A percentile compares a stretch with the other conserved stretches of the same genome.
Evolutionary conservation across 2,888 invertebrate genomes (phyloP).

Genomic region (Melanostoma mellinum): DNA sequence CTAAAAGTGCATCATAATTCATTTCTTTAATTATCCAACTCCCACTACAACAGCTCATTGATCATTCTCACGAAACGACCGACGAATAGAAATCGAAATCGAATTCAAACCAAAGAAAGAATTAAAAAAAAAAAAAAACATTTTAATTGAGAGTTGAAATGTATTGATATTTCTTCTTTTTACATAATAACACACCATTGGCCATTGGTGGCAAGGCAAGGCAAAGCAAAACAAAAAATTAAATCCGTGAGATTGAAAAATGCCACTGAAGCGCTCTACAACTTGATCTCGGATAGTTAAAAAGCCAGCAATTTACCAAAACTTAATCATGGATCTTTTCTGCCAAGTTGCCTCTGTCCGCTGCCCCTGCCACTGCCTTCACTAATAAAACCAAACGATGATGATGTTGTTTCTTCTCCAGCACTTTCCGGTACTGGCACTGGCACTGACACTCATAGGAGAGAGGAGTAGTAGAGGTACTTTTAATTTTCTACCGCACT

Average conservation of each 20-base stretch:
- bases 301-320: constrained; percentile 53
- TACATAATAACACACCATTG: constrained; percentile 52
- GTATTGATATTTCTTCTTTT: constrained; percentile 21
- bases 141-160: constrained; percentile 57
- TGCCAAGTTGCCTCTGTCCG: neutral
- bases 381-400: constrained; percentile 3
- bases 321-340: constrained; percentile 47
- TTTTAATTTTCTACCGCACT: constrained; percentile 51
- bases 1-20: constrained; percentile 51
- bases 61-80: constrained; percentile 18
- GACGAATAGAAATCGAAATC: constrained; percentile 37
- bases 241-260: constrained; percentile 51
- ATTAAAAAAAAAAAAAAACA: constrained; percentile 5
- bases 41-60: neutral
- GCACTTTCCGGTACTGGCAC: neutral
- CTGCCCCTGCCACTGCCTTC: constrained; percentile 9
- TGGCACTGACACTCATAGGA: neutral
- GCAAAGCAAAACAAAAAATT: constrained; percentile 2
- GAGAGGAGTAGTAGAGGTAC: constrained; percentile 31
- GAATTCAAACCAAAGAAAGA: constrained; percentile 25
- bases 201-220: constrained; percentile 4
- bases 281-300: constrained; percentile 36
- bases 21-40: constrained; percentile 60
- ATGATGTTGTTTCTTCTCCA: neutral
- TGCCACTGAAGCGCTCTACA: constrained; percentile 48